A percentile compares a stretch with the other conserved stretches of the same genome.
phyloP scores from a whole-genome alignment of 2,797 vertebrate species.

The Spinibarbus caldwelli region DNA sequence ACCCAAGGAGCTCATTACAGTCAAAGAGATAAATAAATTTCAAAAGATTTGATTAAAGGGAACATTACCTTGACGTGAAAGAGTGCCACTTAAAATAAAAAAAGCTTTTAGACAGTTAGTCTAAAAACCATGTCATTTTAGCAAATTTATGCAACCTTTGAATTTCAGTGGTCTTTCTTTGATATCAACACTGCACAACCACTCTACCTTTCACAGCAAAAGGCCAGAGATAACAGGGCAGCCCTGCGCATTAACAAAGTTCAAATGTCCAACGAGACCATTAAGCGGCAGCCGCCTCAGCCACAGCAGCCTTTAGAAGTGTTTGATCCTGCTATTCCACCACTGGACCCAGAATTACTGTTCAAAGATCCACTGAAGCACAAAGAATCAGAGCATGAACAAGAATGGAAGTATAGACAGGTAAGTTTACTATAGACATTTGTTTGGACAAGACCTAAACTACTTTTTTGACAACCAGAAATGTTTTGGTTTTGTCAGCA shows the following conservation, averaged over 20 bases:
- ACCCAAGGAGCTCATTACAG: neutral
- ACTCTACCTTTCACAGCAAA: constrained; percentile 85
- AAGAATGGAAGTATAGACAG: constrained; percentile 99
- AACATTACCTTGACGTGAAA: constrained; percentile 24
- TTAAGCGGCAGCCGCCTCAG: constrained; percentile 87
- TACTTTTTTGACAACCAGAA: neutral
- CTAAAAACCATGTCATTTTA: constrained; percentile 29
- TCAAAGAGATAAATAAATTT: neutral
- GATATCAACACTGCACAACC: constrained; percentile 31
- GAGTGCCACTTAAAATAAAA: constrained; percentile 18
- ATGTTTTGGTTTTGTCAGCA: neutral
- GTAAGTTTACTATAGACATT: constrained; percentile 72
- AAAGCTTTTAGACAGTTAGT: constrained; percentile 18
- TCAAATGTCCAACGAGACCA: constrained; percentile 96
- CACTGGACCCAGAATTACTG: constrained; percentile 90
- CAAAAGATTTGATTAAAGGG: constrained; percentile 25
- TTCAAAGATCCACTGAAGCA: constrained; percentile 99
- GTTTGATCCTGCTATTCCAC: constrained; percentile 90
- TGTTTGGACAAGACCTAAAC: neutral
- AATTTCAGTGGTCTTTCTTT: constrained; percentile 19
- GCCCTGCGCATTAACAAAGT: constrained; percentile 99
- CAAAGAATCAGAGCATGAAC: constrained; percentile 98
- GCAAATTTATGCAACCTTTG: constrained; percentile 35
- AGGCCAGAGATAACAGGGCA: constrained; percentile 98
- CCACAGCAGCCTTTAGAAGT: constrained; percentile 90